A percentile compares a stretch with the other conserved stretches of the same genome.
Conservation (phyloP, 2,797 vertebrate species). For the Catostomus latipinnis region DNA sequence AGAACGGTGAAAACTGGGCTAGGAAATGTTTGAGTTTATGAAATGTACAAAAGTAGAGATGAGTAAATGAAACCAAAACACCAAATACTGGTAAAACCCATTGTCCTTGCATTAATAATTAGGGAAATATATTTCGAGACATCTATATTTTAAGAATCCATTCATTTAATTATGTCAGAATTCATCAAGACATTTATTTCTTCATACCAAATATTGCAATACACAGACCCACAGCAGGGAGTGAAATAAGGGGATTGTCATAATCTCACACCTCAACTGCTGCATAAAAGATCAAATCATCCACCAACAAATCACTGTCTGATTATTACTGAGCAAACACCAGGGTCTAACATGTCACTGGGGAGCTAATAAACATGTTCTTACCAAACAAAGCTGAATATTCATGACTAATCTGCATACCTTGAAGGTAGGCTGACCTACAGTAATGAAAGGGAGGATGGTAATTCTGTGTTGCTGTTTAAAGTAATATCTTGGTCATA, state of each 20-base stretch:
- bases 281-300: conserved; percentile 52
- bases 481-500: conserved; percentile 1
- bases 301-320: conserved; percentile 55
- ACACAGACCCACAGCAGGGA: conserved; percentile 40
- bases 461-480: conserved; percentile 6
- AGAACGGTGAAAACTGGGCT: conserved; percentile 3
- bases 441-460: conserved; percentile 13
- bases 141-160: neutral
- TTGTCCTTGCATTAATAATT: conserved; percentile 13
- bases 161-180: neutral
- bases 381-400: conserved; percentile 41
- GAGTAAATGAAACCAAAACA: conserved; percentile 16
- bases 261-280: conserved; percentile 41
- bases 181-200: conserved; percentile 12
- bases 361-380: conserved; percentile 57
- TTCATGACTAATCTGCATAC: conserved; percentile 44
- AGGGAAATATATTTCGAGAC: no score
- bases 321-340: conserved; percentile 58
- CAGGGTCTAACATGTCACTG: conserved; percentile 52
- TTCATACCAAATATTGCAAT: conserved; percentile 18
- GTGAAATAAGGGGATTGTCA: conserved; percentile 40
- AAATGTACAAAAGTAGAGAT: conserved; percentile 11
- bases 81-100: neutral
- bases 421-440: conserved; percentile 33
- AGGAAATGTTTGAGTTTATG: conserved; percentile 5